A percentile compares a stretch with the other conserved stretches of the same genome.
These are phyloP conservation scores for Parnassius glacialis DNA, from an alignment of 2,888 invertebrate species.

Conservation along the genomic window DNA sequence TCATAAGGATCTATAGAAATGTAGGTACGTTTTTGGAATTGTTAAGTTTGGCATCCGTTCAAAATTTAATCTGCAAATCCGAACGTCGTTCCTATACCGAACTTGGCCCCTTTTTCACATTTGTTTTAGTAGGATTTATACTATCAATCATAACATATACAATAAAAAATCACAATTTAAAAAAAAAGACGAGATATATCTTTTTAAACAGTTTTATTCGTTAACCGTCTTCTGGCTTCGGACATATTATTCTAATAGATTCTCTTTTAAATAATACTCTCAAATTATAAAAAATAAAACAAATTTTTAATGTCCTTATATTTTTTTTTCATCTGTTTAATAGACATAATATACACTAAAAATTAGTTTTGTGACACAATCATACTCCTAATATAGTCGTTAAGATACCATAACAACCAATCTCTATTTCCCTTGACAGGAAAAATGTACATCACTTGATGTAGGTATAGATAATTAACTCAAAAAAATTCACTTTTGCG, in stretches of 20 bases:
- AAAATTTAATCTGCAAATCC: no score
- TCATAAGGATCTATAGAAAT: no score
- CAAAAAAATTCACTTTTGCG: conserved; percentile 7
- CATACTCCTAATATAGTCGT: not conserved
- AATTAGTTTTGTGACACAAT: not conserved
- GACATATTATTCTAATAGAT: conserved; percentile 32
- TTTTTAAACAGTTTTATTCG: conserved; percentile 14
- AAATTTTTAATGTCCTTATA: not conserved
- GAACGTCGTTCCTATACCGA: no score
- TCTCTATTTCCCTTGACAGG: conserved; percentile 19
- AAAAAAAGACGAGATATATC: no score
- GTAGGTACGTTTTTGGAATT: no score
- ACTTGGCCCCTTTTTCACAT: no score
- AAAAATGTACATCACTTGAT: not conserved
- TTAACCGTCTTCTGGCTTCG: conserved; percentile 29
- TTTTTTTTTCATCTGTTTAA: no score
- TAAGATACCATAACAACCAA: conserved; percentile 7
- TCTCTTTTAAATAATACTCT: conserved; percentile 36
- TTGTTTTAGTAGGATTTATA: no score
- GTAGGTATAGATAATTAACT: not conserved
- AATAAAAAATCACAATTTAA: no score
- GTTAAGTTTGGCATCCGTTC: no score
- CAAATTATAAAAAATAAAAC: conserved; percentile 29
- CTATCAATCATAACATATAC: no score
- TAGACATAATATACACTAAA: not conserved